Percentiles rank a stretch among this genome's conserved stretches.
Conservation (phyloP, 23 tunicate genomes). For the Corella eumyota region DNA sequence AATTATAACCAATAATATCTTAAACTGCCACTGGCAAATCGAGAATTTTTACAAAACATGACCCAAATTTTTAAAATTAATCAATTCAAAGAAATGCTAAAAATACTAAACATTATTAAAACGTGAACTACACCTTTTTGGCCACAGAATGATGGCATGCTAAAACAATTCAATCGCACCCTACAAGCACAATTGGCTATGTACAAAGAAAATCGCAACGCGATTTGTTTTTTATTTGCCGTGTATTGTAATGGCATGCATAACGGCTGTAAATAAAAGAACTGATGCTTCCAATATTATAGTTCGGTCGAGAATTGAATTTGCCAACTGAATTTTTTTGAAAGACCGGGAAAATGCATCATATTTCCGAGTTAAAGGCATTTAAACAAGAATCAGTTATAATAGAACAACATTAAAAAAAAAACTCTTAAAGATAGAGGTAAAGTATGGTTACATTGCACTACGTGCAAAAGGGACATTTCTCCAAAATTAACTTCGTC, state of each 20-base stretch:
- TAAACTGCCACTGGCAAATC: not conserved
- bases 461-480: too few species aligned
- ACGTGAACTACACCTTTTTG: not conserved
- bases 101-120: not conserved
- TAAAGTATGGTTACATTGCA: too few species aligned
- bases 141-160: not conserved
- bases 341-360: not conserved
- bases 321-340: not conserved
- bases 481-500: too few species aligned
- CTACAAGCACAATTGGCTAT: not conserved
- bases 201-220: not conserved
- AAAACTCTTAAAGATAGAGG: too few species aligned
- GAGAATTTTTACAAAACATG: not conserved
- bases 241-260: not conserved
- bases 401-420: too few species aligned
- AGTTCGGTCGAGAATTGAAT: not conserved
- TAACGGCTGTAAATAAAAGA: not conserved
- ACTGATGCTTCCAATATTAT: not conserved
- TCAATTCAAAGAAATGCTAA: not conserved
- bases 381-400: too few species aligned
- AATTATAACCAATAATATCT: not conserved
- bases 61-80: not conserved
- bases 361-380: too few species aligned
- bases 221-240: not conserved
- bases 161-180: not conserved